Base-by-base conservation (phyloP, 1,140 invertebrate genomes). In the Achatina immaculata region DNA sequence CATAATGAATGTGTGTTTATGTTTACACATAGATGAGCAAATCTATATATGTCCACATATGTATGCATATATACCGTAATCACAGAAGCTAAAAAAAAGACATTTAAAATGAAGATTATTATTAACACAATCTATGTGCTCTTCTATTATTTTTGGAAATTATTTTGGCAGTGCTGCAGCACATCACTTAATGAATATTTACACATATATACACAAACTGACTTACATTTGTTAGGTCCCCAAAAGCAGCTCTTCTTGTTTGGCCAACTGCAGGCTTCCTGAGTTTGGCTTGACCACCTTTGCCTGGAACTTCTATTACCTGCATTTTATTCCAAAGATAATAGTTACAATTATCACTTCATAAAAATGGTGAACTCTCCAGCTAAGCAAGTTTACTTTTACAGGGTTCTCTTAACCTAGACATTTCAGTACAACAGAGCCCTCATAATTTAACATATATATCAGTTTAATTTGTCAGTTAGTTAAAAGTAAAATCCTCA, bases 211-310 rank as follows among this genome's bases (percentile, higher is more conserved):
- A 55, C 1, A 51, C 51, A 21, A 55, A 48, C 3, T 43, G 16
- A 83, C 78, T 89, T 90, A 94, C 94, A 92, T 95, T 96, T 4
- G 95, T 95, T 69, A 96, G 93, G 86, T 96, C 95, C 82, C 94
- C 94, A 85, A 96, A 94, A 1, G 88, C 88, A 71, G 89, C 82
- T 78, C 89, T 86, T 86, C 82, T 89, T 78, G 0, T 81, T 55
- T 65, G 48, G 1, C 42, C 80, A 24, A 74, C 7, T 2, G 45
- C 28, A 31, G 51, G 28, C 34, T 62, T 78, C 43, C 68, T 78
- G 1, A 78, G 24, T 36, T 78, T 78, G 11, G 38, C 19, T 19
- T 43, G 76, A 11, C 3, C 76, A 68, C n/a, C 19, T 68, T 78
- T 78, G 38, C 28, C 43, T 34, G 76, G 65, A 43, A 6, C 76